phyloP scores from a whole-genome alignment of 2,888 invertebrate genomes.

The Acleris holmiana region DNA sequence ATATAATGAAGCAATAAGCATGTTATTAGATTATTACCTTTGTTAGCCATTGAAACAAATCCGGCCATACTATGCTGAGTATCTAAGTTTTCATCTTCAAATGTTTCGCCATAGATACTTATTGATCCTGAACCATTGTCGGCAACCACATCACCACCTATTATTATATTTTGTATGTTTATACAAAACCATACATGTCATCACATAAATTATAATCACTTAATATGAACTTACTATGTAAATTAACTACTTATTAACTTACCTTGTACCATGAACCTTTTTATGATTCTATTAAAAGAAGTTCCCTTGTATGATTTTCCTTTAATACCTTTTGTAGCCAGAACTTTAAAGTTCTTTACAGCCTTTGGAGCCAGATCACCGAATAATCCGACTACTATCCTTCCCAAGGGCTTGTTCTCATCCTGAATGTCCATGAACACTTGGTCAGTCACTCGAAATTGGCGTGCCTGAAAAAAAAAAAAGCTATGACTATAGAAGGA shows the following conservation, averaged over 20 bases:
- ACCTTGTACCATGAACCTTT: conserved; percentile 97
- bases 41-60: conserved; percentile 96
- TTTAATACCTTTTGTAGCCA: conserved; percentile 90
- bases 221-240: no score
- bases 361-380: conserved; percentile 94
- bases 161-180: conserved; percentile 42
- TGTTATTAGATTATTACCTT: conserved; percentile 69
- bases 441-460: conserved; percentile 90
- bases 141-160: conserved; percentile 93
- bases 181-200: background rate
- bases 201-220: no score
- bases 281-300: conserved; percentile 93
- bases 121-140: conserved; percentile 93
- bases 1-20: background rate
- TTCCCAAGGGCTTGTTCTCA: conserved; percentile 88
- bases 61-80: conserved; percentile 92
- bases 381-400: conserved; percentile 94
- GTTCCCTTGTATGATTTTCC: conserved; percentile 91
- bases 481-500: background rate
- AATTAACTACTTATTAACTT: conserved; percentile 36
- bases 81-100: conserved; percentile 93
- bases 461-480: conserved; percentile 79
- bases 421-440: conserved; percentile 92
- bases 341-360: conserved; percentile 93
- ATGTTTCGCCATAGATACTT: conserved; percentile 93